Percentiles rank a stretch among this genome's conserved stretches.
Evolutionary conservation across 2,113 vertebrate species (phyloP).

Genomic region (Pao palembangensis): DNA sequence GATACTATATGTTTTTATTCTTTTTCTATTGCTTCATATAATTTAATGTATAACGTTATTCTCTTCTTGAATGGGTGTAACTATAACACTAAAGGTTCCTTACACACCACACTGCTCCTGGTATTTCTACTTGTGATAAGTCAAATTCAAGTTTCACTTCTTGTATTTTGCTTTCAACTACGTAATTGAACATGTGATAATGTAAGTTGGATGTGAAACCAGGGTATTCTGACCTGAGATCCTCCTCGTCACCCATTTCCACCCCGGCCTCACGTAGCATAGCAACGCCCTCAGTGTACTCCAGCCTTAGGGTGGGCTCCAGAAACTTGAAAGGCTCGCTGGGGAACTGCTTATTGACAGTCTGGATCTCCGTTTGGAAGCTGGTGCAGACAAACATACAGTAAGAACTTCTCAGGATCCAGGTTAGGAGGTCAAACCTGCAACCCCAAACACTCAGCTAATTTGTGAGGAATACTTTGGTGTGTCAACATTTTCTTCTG

Average conservation of each 20-base stretch:
- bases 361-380: constrained; percentile 96
- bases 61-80: no score
- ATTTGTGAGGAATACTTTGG: no score
- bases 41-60: no score
- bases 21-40: no score
- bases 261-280: constrained; percentile 92
- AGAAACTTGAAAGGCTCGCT: constrained; percentile 97
- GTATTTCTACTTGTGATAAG: no score
- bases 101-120: background rate
- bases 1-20: no score
- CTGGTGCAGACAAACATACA: constrained; percentile 56
- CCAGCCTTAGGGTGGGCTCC: constrained; percentile 94
- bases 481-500: no score
- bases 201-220: background rate
- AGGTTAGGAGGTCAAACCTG: no score
- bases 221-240: constrained; percentile 83
- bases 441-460: no score
- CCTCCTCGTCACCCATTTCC: constrained; percentile 97
- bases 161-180: background rate
- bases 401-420: no score
- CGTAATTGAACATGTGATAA: constrained; percentile 2
- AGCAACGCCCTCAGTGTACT: constrained; percentile 88
- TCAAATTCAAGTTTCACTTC: constrained; percentile 14
- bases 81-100: background rate
- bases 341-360: constrained; percentile 88